A percentile compares a stretch with the other conserved stretches of the same genome.
phyloP scores from a whole-genome alignment of 2,888 invertebrate species.

The Stenolophus ochropezus region DNA sequence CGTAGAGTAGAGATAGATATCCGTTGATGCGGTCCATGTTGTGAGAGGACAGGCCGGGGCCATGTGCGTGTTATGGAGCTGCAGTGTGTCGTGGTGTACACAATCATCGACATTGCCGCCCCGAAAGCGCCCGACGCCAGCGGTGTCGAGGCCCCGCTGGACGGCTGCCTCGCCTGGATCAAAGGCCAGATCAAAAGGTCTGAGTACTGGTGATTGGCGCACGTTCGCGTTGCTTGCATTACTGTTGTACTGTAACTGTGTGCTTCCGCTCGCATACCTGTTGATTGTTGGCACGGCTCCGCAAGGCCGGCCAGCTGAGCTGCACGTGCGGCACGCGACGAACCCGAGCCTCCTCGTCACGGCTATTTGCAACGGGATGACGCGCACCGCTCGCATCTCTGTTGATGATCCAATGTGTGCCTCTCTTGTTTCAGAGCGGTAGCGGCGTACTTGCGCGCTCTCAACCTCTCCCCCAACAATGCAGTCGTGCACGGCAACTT shows the following conservation, averaged over 20 bases:
- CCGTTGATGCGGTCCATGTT: conserved; percentile 15
- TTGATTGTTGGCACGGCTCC: conserved; percentile 57
- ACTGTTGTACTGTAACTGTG: conserved; percentile 4
- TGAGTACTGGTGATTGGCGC: conserved; percentile 43
- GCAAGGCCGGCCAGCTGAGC: conserved; percentile 30
- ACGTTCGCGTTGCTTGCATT: conserved; percentile 49
- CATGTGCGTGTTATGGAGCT: conserved; percentile 82
- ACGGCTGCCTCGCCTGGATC: conserved; percentile 85
- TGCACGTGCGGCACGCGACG: conserved; percentile 49
- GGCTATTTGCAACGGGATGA: conserved; percentile 45
- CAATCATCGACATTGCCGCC: conserved; percentile 86
- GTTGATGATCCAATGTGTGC: conserved; percentile 45
- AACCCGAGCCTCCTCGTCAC: conserved; percentile 21
- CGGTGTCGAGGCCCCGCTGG: conserved; percentile 71
- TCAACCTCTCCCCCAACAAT: conserved; percentile 96
- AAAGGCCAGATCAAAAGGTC: conserved; percentile 88
- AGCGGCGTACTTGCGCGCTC: conserved; percentile 95
- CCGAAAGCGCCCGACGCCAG: conserved; percentile 72
- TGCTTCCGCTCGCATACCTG: conserved; percentile 49
- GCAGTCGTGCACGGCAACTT: conserved; percentile 98
- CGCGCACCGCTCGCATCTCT: conserved; percentile 15
- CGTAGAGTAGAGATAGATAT: conserved; percentile 12
- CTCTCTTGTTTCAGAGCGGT: conserved; percentile 86
- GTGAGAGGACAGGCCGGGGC: conserved; percentile 61
- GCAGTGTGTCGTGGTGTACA: conserved; percentile 92